Evolutionary conservation across 2,797 vertebrate species (phyloP).

Genomic region (Moxostoma hubbsi): DNA sequence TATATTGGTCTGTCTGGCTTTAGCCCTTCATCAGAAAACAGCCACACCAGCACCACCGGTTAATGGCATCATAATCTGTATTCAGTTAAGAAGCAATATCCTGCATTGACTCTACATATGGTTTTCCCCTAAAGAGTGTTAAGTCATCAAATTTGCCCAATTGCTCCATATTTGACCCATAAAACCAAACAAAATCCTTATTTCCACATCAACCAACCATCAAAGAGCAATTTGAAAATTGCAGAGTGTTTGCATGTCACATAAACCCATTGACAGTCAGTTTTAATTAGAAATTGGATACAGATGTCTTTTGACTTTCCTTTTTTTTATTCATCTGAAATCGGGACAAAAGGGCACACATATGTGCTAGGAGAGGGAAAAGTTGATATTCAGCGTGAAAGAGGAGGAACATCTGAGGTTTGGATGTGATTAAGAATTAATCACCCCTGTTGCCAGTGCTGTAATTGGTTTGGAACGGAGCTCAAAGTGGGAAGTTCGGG

Average conservation of each 20-base stretch:
- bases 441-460: constrained; percentile 51
- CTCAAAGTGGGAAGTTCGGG: constrained; percentile 55
- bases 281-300: constrained; percentile 52
- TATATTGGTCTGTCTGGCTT: constrained; percentile 20
- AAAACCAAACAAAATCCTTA: constrained; percentile 32
- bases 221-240: not conserved
- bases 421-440: constrained; percentile 65
- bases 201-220: constrained; percentile 37
- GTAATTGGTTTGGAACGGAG: constrained; percentile 61
- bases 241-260: constrained; percentile 45
- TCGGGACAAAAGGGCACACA: constrained; percentile 36
- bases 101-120: constrained; percentile 27
- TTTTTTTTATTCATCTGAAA: constrained; percentile 28
- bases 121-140: constrained; percentile 35
- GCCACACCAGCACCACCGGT: constrained; percentile 10
- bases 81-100: constrained; percentile 33
- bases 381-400: constrained; percentile 55
- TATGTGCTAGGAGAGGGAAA: constrained; percentile 50
- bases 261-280: constrained; percentile 32
- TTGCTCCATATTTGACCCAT: constrained; percentile 26
- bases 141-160: constrained; percentile 40
- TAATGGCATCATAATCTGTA: constrained; percentile 29
- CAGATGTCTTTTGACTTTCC: constrained; percentile 39
- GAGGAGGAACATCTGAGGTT: constrained; percentile 60
- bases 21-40: constrained; percentile 24